These are phyloP conservation scores for Protobothrops mucrosquamatus DNA, from an alignment of 2,113 vertebrate species.

Conservation along the genomic window DNA sequence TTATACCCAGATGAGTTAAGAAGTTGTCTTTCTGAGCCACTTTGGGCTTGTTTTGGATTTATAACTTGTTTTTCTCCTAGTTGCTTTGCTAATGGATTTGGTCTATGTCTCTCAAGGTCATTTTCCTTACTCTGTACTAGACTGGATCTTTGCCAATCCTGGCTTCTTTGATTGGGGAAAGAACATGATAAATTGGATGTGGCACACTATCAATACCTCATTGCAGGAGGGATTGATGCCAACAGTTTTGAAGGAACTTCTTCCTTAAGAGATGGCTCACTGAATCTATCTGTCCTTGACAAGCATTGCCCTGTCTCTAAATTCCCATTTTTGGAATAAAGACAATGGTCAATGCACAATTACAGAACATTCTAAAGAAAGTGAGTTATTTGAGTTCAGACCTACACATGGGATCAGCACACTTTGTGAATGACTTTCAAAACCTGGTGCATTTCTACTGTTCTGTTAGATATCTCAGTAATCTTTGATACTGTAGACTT, in stretches of 20 bases:
- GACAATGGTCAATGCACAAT: neutral
- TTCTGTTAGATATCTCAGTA: neutral
- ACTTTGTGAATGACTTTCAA: neutral
- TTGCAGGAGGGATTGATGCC: neutral
- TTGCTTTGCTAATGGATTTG: neutral
- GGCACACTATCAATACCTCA: neutral
- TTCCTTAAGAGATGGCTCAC: neutral
- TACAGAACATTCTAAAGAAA: neutral
- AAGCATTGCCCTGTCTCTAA: neutral
- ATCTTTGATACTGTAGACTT: neutral
- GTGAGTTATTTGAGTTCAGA: neutral
- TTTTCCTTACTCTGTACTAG: neutral
- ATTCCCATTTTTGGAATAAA: neutral
- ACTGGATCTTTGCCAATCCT: neutral
- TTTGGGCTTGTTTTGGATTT: neutral
- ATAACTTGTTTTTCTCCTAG: neutral
- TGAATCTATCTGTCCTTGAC: neutral
- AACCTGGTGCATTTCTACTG: neutral
- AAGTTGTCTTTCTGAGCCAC: neutral
- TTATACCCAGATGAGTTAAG: neutral
- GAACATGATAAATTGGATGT: neutral
- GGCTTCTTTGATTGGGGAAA: neutral
- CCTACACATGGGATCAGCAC: neutral
- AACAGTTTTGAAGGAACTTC: neutral
- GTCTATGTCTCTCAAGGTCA: neutral